Base-by-base conservation (phyloP, 64 coral and sea anemone species). In the Acropora tenuis region DNA sequence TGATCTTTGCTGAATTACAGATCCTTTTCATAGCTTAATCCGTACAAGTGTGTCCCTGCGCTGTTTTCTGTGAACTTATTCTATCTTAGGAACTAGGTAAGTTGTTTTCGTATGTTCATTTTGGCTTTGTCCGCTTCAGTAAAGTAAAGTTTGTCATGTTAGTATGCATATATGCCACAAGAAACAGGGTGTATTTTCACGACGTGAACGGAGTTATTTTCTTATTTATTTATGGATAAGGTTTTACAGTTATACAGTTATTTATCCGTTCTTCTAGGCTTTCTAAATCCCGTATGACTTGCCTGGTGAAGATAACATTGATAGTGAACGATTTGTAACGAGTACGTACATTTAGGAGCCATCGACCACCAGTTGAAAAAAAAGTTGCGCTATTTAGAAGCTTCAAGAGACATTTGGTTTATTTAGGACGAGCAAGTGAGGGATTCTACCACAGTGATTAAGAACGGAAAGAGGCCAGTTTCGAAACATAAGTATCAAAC, bases 1-100 rank as follows among this genome's bases (percentile, higher is more conserved):
- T 71, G 44, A 85, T 71, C 82, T 71, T 49, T 71, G 65, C 82
- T 16, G 68, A 85, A n/a, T 48, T 6, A 45, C 2, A 69, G 61
- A 20, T 13, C 82, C 47, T 6, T 20, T 69, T 44, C 11, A 12
- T 10, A 49, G 10, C 19, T 48, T 69, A 48, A 20, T 49, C 69
- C 9, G 43, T 66, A 17, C 46, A 48, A 49, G 45, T 69, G 4
- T 17, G 30, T 44, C 61, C 16, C 10, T n/a, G 13, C 65, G 80
- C 80, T 45, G 57, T 45, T 16, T 71, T 16, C 41, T 48, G 82
- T 19, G 4, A 71, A 85, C 30, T 71, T 2, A 6, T n/a, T 71
- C 49, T 41, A 69, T 48, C 19, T 48, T 44, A 71, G 20, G 45
- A 71, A 17, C 43, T 48, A 85, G 82, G 82, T 85, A 44, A 85